phyloP scores from a whole-genome alignment of 1,140 invertebrate species.

The Aphelinus certus region DNA sequence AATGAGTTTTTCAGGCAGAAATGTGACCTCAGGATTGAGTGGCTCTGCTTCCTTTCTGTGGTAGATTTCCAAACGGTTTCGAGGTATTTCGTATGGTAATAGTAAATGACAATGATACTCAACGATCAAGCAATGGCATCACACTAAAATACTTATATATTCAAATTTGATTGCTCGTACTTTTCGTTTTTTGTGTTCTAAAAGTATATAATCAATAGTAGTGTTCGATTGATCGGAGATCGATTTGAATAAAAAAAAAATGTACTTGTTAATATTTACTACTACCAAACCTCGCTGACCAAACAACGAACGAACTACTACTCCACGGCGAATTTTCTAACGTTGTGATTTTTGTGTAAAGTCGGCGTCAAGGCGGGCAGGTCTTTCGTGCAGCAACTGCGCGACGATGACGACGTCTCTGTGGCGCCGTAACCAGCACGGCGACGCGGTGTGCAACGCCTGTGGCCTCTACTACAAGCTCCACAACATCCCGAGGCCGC shows the following conservation, averaged over 20 bases:
- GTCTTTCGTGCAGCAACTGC: slow-evolving; percentile 92
- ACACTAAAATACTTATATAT: neutral
- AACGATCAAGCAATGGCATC: too few species aligned
- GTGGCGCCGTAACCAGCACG: slow-evolving; percentile 87
- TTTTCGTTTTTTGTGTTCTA: neutral
- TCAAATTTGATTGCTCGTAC: neutral
- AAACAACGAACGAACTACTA: neutral
- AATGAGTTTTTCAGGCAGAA: slow-evolving; percentile 46
- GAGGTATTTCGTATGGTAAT: slow-evolving; percentile 21
- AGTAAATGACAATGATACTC: neutral
- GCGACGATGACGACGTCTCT: slow-evolving; percentile 85
- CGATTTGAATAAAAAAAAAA: too few species aligned
- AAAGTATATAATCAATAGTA: too few species aligned
- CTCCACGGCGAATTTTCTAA: too few species aligned
- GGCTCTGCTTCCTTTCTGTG: slow-evolving; percentile 45
- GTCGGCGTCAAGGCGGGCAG: slow-evolving; percentile 77
- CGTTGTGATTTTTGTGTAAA: slow-evolving; percentile 39
- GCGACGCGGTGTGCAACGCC: slow-evolving; percentile 93
- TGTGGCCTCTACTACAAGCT: slow-evolving; percentile 94
- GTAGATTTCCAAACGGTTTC: slow-evolving; percentile 19
- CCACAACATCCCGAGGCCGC: slow-evolving; percentile 86
- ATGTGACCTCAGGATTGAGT: slow-evolving; percentile 48
- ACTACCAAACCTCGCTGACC: neutral
- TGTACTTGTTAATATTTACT: too few species aligned
- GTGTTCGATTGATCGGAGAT: too few species aligned